These are phyloP conservation scores for Prunella himalayana DNA, from an alignment of 2,113 vertebrate genomes.

Conservation along the genomic window DNA sequence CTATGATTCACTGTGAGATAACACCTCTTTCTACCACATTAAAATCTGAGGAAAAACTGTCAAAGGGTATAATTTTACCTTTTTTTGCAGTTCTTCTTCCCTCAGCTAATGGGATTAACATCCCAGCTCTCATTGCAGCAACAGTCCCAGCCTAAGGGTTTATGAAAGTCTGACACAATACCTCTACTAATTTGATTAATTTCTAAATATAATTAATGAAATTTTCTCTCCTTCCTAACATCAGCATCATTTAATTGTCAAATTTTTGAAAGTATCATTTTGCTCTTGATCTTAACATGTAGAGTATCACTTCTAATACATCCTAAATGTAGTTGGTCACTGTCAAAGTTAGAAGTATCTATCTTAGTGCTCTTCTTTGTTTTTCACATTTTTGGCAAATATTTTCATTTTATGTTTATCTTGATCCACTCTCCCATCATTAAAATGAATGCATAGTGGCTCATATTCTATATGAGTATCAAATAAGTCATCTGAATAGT, in stretches of 20 bases:
- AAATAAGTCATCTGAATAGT: not conserved
- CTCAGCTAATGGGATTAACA: not conserved
- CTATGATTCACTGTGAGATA: not conserved
- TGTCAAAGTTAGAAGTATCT: not conserved
- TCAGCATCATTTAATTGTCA: not conserved
- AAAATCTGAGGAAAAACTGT: not conserved
- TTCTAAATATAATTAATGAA: not conserved
- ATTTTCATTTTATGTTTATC: not conserved
- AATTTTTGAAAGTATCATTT: not conserved
- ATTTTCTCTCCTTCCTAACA: not conserved
- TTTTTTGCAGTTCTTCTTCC: not conserved
- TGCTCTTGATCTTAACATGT: not conserved
- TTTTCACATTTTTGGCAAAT: not conserved
- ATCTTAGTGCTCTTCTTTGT: not conserved
- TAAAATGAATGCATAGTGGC: not conserved
- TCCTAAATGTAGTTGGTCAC: not conserved
- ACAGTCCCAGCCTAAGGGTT: not conserved
- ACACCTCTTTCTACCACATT: not conserved
- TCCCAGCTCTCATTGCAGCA: not conserved
- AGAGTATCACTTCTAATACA: not conserved
- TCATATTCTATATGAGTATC: not conserved
- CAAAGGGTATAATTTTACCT: not conserved
- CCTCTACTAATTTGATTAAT: not conserved
- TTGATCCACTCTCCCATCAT: not conserved
- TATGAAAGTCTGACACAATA: not conserved